Conservation (phyloP, 2,888 invertebrate species). For the Sphinx pinastri region DNA sequence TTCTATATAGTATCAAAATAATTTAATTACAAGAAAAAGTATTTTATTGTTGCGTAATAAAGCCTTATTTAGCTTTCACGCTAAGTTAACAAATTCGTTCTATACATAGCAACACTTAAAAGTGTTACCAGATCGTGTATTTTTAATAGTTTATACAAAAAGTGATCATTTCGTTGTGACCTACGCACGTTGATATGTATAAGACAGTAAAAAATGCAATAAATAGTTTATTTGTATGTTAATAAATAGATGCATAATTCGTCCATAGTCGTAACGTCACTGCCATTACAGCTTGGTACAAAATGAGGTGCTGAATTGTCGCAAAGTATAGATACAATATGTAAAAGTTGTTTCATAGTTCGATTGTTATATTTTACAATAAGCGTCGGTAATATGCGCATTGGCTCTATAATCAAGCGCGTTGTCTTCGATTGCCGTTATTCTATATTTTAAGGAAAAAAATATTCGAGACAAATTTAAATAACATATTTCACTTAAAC, state of each 20-base stretch:
- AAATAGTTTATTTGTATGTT: constrained; percentile 6
- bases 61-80: constrained; percentile 3
- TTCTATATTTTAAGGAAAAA: background rate
- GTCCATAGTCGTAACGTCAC: constrained; percentile 27
- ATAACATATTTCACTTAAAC: background rate
- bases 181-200: background rate
- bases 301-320: constrained; percentile 31
- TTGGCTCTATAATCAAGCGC: constrained; percentile 8
- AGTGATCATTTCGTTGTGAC: background rate
- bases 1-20: constrained; percentile 11
- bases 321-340: constrained; percentile 13
- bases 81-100: background rate
- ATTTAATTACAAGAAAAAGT: constrained; percentile 9
- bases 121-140: constrained; percentile 10
- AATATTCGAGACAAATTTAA: background rate
- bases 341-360: constrained; percentile 8
- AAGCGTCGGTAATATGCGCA: background rate
- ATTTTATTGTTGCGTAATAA: constrained; percentile 5
- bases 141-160: constrained; percentile 2
- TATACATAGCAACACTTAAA: constrained; percentile 3
- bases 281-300: constrained; percentile 32
- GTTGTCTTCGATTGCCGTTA: background rate
- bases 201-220: constrained; percentile 18
- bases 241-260: constrained; percentile 15
- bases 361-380: constrained; percentile 14